Percentiles rank a stretch among this genome's conserved stretches.
Evolutionary conservation across 92 coral and sea anemone species (phyloP).

Genomic region (Siderastrea siderea): DNA sequence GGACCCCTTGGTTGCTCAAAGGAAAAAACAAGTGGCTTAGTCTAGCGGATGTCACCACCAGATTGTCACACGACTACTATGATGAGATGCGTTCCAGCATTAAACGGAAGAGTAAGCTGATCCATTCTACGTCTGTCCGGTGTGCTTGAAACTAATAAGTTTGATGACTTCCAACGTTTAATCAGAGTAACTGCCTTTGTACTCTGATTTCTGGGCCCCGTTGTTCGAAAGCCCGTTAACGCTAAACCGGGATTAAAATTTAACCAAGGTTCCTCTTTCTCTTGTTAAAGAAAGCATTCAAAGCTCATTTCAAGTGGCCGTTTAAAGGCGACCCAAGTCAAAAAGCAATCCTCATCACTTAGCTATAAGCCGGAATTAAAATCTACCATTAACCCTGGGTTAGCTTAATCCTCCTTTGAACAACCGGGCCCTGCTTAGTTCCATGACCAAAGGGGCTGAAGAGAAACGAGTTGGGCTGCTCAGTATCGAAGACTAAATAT

Average conservation of each 20-base stretch:
- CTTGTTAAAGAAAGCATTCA: no score
- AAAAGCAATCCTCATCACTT: no score
- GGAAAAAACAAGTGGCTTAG: not conserved
- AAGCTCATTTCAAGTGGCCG: no score
- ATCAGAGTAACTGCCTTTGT: constrained; percentile 20
- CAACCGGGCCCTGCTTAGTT: not conserved
- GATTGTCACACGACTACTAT: not conserved
- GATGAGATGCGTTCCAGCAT: constrained; percentile 1
- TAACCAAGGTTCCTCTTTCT: no score
- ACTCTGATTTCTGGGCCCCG: not conserved
- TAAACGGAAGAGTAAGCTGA: not conserved
- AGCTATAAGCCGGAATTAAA: no score
- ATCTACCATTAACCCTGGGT: no score
- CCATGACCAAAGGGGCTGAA: not conserved
- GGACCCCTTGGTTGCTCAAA: constrained; percentile 23
- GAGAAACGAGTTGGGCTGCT: not conserved
- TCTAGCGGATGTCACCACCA: no score
- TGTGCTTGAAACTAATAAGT: not conserved
- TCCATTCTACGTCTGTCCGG: not conserved
- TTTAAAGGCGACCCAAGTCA: no score
- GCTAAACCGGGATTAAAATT: no score
- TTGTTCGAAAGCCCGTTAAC: no score
- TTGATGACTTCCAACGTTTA: not conserved
- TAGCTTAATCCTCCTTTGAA: no score
- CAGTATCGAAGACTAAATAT: not conserved